Base-by-base conservation (phyloP, 2,113 vertebrate genomes). In the Perca fluviatilis region DNA sequence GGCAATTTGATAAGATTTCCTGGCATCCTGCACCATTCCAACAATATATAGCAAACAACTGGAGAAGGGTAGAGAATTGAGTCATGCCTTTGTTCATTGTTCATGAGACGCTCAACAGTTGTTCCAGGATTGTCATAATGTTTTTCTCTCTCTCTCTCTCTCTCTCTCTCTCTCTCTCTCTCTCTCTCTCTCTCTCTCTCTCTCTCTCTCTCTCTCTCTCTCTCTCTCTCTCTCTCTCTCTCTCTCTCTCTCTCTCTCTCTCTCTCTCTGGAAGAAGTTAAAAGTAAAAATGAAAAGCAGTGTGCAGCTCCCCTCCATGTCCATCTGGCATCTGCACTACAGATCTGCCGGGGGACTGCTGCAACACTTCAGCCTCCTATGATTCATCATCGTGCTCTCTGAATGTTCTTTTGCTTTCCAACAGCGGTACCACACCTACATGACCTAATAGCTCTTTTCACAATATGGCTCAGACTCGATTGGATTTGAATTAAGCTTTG, bases 341-440 rank as follows among this genome's bases (percentile, higher is more conserved):
- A 63, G 63, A 68, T 86, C 30, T 77, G 50, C 80, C 85, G 2
- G 23, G 70, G 83, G 83, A 72, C 19, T 2, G 14, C 58, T 72
- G 74, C 36, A 64, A 25, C 54, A 33, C 36, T 47, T 76, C 56
- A 61, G 51, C 62, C 57, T 74, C 1, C 5, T 68, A 63, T 86
- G 81, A 91, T 67, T 89, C 73, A 85, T 86, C 57, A 18, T 18
- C n/a, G 2, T 2, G 16, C 74, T 66, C 65, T 64, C 50, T 18
- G 33, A 77, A 57, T 66, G 75, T 74, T 77, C 72, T 50, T 23
- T 57, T 58, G 61, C 78, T 72, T 75, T 84, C 75, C 82, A 83
- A 5, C 71, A 66, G 64, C 33, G 0, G 61, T 1, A 71, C 88
- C 91, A 77, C 92, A 92, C 91, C 92, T 87, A 90, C 70, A 91